Base-by-base conservation (phyloP, 2,797 vertebrate species). In the Coranthus polyacanthus region DNA sequence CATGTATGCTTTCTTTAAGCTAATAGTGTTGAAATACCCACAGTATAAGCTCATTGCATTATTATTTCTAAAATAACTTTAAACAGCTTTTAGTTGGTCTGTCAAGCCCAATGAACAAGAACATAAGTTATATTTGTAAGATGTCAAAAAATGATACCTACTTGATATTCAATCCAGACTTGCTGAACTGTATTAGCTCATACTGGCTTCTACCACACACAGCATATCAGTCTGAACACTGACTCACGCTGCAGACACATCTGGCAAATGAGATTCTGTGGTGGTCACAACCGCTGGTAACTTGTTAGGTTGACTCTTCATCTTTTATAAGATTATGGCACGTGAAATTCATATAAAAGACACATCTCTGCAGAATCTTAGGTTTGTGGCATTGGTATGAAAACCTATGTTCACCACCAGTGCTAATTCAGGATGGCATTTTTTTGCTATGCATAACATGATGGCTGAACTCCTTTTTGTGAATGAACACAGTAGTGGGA, bases 211-310 rank as follows among this genome's bases (percentile, higher is more conserved):
- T 17, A 44, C 45, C 41, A 50, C 57, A 46, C 26, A 45, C 17
- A 75, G 26, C 24, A 51, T 68, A 34, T 45, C 10, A 39, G 56
- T 69, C 55, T 47, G 49, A 78, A 38, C 47, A 5, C 10, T 69
- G 69, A 71, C 64, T 72, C 45, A 65, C 17, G 0, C 2, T 1
- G 22, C 57, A 63, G 37, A 50, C 54, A 70, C 39, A 58, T 61
- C 66, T 74, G 58, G 16, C 66, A 43, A 49, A 54, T 72, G 63
- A 1, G 41, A 79, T 63, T 53, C 24, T 59, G 37, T 46, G 61
- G 44, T 38, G 52, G 56, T 57, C 50, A 56, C 37, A 57, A 41
- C 3, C n/a, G 68, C 55, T 58, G 62, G 38, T 11, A n/a, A 73
- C 62, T 54, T 37, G 56, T 59, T 67, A 57, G 71, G 47, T 72